Percentiles rank a stretch among this genome's conserved stretches.
Conservation (phyloP, 2,797 vertebrate species). For the Mus caroli region DNA sequence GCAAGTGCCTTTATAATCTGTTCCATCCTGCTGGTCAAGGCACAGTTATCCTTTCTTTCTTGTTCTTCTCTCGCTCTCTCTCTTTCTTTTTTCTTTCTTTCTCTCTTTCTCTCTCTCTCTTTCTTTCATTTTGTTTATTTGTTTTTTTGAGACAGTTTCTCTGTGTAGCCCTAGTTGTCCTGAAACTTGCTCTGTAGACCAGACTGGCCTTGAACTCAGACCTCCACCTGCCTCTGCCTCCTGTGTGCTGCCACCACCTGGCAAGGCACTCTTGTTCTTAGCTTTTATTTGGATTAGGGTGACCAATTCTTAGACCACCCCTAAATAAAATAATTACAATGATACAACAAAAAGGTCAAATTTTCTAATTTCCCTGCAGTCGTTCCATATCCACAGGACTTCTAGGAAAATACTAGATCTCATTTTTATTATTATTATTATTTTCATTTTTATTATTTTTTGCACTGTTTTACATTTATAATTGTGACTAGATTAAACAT, state of each 20-base stretch:
- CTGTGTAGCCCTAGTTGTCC: background rate
- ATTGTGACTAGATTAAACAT: background rate
- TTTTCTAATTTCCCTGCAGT: slow-evolving; percentile 19
- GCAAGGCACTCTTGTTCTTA: background rate
- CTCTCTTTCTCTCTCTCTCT: no score
- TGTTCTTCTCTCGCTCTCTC: no score
- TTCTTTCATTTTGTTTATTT: background rate
- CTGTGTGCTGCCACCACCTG: background rate
- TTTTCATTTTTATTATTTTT: slow-evolving; percentile 9
- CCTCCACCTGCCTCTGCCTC: background rate
- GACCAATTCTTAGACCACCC: background rate
- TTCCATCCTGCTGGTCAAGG: background rate
- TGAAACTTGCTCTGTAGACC: background rate
- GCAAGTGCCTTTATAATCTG: background rate
- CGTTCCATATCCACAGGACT: background rate
- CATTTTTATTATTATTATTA: background rate
- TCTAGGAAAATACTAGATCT: slow-evolving; percentile 1
- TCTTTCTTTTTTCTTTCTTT: no score
- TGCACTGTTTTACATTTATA: slow-evolving; percentile 2
- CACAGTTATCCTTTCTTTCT: background rate
- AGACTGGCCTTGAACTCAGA: background rate
- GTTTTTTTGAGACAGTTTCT: background rate
- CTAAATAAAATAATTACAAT: slow-evolving; percentile 28
- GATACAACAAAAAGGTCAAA: background rate
- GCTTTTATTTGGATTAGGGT: background rate